These are phyloP conservation scores for Lasiommata megera DNA, from an alignment of 2,888 invertebrate genomes.

Conservation along the genomic window DNA sequence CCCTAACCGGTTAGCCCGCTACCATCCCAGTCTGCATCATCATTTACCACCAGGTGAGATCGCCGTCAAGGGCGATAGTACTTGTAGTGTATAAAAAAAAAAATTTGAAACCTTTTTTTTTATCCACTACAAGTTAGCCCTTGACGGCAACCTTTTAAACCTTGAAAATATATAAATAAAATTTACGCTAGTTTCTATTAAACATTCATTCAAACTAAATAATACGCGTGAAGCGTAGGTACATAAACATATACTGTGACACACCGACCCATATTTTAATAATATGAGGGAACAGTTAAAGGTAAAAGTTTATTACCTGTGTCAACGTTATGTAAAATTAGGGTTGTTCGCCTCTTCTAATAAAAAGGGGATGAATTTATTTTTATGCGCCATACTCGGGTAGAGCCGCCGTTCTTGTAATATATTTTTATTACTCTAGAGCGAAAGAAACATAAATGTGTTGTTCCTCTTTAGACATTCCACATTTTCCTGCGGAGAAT, in stretches of 20 bases:
- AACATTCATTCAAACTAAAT: too few relatives aligned
- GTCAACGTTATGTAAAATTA: conserved; percentile 26
- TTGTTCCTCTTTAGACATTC: neutral
- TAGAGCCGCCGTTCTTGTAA: conserved; percentile 17
- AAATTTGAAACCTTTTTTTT: too few relatives aligned
- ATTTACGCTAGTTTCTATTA: too few relatives aligned
- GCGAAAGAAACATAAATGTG: conserved; percentile 5
- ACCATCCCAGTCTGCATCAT: too few relatives aligned
- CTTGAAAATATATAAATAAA: too few relatives aligned
- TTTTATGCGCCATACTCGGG: conserved; percentile 20
- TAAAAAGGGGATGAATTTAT: conserved; percentile 24
- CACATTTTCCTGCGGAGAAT: neutral
- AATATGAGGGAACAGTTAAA: neutral
- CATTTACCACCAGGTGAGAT: too few relatives aligned
- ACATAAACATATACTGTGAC: neutral
- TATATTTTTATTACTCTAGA: conserved; percentile 11
- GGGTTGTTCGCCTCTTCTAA: conserved; percentile 21
- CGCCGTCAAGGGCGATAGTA: too few relatives aligned
- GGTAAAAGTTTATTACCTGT: conserved; percentile 19
- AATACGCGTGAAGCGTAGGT: too few relatives aligned
- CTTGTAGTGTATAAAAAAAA: too few relatives aligned
- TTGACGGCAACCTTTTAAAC: too few relatives aligned
- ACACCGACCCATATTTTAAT: conserved; percentile 1
- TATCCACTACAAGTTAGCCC: too few relatives aligned
- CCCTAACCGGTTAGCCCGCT: too few relatives aligned